Conservation (phyloP, 2,113 vertebrate species). For the Terrapene triunguis region DNA sequence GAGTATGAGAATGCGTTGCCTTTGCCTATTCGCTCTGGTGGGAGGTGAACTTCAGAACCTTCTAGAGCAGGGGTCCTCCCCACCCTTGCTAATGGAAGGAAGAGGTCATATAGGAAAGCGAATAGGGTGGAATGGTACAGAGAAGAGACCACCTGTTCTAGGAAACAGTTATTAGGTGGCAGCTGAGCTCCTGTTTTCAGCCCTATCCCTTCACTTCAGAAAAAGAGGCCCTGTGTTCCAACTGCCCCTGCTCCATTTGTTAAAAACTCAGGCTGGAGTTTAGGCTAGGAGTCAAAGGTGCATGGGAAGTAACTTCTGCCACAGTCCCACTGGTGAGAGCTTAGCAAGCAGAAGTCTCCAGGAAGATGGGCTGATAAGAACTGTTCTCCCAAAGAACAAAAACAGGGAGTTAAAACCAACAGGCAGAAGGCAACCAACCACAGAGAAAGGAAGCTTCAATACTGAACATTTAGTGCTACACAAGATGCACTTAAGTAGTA, state of each 20-base stretch:
- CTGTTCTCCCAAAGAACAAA: not conserved
- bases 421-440: not conserved
- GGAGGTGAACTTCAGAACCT: not conserved
- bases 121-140: not conserved
- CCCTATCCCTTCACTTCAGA: too few species aligned
- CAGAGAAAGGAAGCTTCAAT: not conserved
- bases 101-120: not conserved
- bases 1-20: not conserved
- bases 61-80: not conserved
- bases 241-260: not conserved
- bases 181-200: not conserved
- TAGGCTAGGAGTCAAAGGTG: not conserved
- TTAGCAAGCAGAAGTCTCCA: too few species aligned
- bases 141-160: not conserved
- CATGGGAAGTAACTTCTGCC: not conserved
- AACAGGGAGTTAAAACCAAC: not conserved
- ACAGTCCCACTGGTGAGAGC: not conserved
- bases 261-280: not conserved
- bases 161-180: not conserved
- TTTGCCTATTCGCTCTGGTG: not conserved
- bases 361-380: not conserved
- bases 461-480: not conserved
- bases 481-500: not conserved
- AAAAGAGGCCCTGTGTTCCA: not conserved
- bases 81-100: too few species aligned